These are phyloP conservation scores for Sylvietta virens DNA, from an alignment of 2,113 vertebrate species.

Conservation along the genomic window DNA sequence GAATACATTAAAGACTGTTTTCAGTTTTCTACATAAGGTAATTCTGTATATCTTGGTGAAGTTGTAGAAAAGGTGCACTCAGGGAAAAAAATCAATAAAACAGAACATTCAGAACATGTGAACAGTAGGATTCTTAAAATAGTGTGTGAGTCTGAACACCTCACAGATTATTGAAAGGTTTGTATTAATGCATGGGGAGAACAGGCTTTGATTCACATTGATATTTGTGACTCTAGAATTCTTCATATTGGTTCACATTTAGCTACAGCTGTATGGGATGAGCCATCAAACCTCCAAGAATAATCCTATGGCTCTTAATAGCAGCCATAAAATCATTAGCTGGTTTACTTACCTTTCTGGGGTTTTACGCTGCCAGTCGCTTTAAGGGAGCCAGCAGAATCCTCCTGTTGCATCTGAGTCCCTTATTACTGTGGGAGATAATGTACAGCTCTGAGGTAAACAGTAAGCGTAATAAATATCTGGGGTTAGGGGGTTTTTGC, in stretches of 20 bases:
- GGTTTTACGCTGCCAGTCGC: fast-evolving
- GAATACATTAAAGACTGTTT: background rate
- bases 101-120: background rate
- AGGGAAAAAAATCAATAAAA: background rate
- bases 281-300: background rate
- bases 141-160: background rate
- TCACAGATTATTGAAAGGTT: background rate
- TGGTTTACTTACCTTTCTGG: background rate
- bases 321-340: background rate
- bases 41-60: background rate
- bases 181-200: background rate
- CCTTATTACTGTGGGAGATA: background rate
- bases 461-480: background rate
- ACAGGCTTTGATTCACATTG: background rate
- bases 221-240: background rate
- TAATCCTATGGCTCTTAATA: background rate
- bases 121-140: background rate
- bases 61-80: background rate
- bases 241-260: background rate
- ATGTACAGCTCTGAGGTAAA: background rate
- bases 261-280: background rate
- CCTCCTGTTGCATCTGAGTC: background rate
- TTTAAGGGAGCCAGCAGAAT: background rate
- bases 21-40: background rate
- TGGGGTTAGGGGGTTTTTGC: fast-evolving